A percentile compares a stretch with the other conserved stretches of the same genome.
phyloP scores from a whole-genome alignment of 2,888 invertebrate species.

The Leptopterna dolabrata region DNA sequence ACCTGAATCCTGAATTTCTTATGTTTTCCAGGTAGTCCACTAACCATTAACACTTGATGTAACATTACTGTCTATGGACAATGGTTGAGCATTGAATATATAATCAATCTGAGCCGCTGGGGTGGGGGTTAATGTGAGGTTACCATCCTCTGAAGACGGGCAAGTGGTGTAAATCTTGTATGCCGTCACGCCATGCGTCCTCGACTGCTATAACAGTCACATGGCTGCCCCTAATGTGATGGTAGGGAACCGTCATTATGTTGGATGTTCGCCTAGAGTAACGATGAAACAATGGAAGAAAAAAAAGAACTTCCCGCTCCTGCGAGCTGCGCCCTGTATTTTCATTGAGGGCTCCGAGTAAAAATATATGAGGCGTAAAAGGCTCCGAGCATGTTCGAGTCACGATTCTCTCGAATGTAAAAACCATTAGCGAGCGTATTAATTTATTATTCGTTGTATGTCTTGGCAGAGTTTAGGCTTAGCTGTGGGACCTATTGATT shows the following conservation, averaged over 20 bases:
- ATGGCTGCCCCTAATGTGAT: constrained; percentile 36
- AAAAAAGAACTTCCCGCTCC: background rate
- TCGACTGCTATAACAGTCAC: constrained; percentile 40
- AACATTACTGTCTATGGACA: constrained; percentile 4
- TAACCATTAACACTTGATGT: constrained; percentile 34
- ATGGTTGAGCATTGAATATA: constrained; percentile 49
- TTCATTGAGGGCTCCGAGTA: background rate
- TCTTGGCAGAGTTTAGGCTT: background rate
- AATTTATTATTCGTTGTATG: background rate
- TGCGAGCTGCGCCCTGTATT: background rate
- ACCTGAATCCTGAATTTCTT: constrained; percentile 18
- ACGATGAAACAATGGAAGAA: background rate
- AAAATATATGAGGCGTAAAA: background rate
- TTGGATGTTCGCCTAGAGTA: background rate
- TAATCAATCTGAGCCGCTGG: background rate
- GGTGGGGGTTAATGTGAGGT: background rate
- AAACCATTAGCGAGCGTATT: background rate
- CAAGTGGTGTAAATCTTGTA: constrained; percentile 42
- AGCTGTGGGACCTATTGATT: background rate
- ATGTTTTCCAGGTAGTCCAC: background rate
- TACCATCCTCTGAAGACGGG: constrained; percentile 24
- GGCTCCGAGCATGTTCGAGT: background rate
- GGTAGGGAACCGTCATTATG: constrained; percentile 22
- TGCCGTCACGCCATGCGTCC: constrained; percentile 46
- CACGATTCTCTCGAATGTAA: background rate